Evolutionary conservation across 2,113 vertebrate genomes (phyloP).

Genomic region (Trogon surrucura): DNA sequence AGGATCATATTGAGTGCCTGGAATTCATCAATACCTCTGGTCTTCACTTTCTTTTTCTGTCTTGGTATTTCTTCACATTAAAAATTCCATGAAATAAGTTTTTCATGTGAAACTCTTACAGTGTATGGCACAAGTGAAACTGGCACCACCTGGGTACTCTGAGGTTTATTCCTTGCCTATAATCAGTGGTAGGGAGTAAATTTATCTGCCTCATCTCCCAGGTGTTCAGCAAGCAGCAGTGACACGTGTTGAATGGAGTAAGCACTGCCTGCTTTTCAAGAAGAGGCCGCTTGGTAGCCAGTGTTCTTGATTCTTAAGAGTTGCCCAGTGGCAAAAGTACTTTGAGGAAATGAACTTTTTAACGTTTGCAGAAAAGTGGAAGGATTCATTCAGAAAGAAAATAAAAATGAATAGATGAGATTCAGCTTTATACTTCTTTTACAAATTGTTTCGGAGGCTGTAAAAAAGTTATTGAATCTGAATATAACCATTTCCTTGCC

Average conservation of each 20-base stretch:
- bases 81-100: not conserved
- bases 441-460: not conserved
- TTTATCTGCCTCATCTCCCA: not conserved
- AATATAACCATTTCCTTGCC: not conserved
- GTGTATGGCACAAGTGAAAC: not conserved
- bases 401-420: not conserved
- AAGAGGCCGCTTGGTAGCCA: not conserved
- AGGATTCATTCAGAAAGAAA: not conserved
- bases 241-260: not conserved
- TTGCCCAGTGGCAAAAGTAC: not conserved
- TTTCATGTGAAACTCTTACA: not conserved
- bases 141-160: not conserved
- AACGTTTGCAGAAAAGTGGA: not conserved
- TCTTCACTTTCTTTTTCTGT: not conserved
- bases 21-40: fast-evolving
- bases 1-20: not conserved
- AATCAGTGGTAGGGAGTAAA: not conserved
- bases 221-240: not conserved
- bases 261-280: not conserved
- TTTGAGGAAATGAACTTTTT: not conserved
- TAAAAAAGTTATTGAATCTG: not conserved
- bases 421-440: not conserved
- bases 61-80: not conserved
- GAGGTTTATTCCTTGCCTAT: not conserved
- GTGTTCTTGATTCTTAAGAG: not conserved